These are phyloP conservation scores for Dolichoris vasculosae DNA, from an alignment of 1,140 invertebrate genomes.

Conservation along the genomic window DNA sequence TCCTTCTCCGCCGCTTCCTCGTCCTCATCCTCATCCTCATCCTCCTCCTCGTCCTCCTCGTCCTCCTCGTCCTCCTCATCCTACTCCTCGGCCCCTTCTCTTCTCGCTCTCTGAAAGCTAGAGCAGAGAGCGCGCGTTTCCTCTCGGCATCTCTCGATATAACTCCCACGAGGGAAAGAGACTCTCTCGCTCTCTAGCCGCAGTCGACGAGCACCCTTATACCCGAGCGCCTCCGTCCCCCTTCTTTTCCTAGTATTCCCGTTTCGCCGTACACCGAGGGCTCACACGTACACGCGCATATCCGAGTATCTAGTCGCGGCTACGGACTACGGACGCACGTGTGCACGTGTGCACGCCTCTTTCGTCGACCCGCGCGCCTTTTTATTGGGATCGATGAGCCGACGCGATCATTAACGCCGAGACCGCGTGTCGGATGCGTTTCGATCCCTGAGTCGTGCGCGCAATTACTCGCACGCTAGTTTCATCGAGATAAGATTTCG, in stretches of 20 bases:
- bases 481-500: too few species aligned
- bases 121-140: slow-evolving; percentile 1
- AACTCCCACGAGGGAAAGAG: slow-evolving; percentile 47
- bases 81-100: not conserved
- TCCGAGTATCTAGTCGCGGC: too few species aligned
- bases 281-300: not conserved
- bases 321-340: too few species aligned
- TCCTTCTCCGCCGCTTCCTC: not conserved
- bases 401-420: not conserved
- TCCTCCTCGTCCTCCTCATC: not conserved
- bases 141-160: slow-evolving; percentile 44
- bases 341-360: not conserved
- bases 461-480: too few species aligned
- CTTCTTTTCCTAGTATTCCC: not conserved
- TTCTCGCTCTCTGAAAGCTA: not conserved
- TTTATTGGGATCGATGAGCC: slow-evolving; percentile 1
- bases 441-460: not conserved
- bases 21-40: not conserved
- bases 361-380: not conserved
- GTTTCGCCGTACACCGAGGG: not conserved
- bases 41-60: not conserved
- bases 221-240: not conserved
- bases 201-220: slow-evolving; percentile 15
- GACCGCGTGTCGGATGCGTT: not conserved
- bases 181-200: slow-evolving; percentile 18